A percentile compares a stretch with the other conserved stretches of the same genome.
phyloP scores from a whole-genome alignment of 92 coral and sea anemone species.

The Epizoanthus illoricatus region DNA sequence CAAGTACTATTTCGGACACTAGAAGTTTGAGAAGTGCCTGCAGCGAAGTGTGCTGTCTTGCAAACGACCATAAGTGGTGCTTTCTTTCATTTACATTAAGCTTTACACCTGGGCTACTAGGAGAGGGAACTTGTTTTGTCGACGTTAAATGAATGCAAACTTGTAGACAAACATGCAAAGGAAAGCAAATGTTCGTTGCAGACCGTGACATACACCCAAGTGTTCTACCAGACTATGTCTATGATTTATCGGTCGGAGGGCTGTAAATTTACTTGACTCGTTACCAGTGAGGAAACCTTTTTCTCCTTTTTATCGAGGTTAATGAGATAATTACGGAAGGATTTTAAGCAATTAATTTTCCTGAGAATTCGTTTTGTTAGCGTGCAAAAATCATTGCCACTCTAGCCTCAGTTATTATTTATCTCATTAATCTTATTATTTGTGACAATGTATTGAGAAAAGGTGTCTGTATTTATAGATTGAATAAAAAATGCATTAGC shows the following conservation, averaged over 20 bases:
- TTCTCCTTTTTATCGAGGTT: neutral
- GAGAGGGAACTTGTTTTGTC: slow-evolving; percentile 56
- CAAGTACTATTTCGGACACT: neutral
- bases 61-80: slow-evolving; percentile 31
- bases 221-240: neutral
- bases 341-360: neutral
- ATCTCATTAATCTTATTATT: too few relatives aligned
- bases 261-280: neutral
- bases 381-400: neutral
- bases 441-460: too few relatives aligned
- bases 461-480: too few relatives aligned
- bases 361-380: slow-evolving; percentile 15
- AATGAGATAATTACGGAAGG: neutral
- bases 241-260: neutral
- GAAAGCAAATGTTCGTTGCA: neutral
- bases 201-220: neutral
- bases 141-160: slow-evolving; percentile 63
- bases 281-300: neutral
- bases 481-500: too few relatives aligned
- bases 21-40: neutral
- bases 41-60: slow-evolving; percentile 18
- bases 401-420: too few relatives aligned
- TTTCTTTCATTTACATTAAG: slow-evolving; percentile 31
- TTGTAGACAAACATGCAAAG: slow-evolving; percentile 40
- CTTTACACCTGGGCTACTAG: slow-evolving; percentile 92